Conservation (phyloP, 2,888 invertebrate species). For the Aricia artaxerxes region DNA sequence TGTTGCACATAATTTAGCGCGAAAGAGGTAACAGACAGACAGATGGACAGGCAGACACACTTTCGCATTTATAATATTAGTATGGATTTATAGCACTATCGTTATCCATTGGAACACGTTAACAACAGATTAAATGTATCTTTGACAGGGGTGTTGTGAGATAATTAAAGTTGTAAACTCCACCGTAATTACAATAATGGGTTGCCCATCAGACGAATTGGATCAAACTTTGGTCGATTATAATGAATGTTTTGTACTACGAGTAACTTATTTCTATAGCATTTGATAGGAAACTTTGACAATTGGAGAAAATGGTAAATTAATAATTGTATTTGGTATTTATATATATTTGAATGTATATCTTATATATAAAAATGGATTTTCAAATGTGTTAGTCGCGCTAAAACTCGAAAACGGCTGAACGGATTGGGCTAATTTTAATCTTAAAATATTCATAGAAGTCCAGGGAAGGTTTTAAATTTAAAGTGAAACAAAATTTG, state of each 20-base stretch:
- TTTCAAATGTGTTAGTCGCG: no score
- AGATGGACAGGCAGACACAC: no score
- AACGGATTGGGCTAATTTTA: no score
- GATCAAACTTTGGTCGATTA: slow-evolving; percentile 61
- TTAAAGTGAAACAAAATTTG: no score
- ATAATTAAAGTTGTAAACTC: slow-evolving; percentile 57
- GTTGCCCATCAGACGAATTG: slow-evolving; percentile 69
- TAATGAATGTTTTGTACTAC: slow-evolving; percentile 56
- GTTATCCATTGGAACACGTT: background rate
- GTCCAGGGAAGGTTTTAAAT: no score
- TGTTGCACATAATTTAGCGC: no score
- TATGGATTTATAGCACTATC: background rate
- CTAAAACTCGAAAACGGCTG: no score
- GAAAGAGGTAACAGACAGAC: no score
- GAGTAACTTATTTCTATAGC: slow-evolving; percentile 47
- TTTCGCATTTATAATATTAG: no score
- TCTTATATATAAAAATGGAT: no score
- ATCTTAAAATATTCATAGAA: no score
- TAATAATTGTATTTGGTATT: background rate
- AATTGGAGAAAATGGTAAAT: background rate
- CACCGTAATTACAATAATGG: slow-evolving; percentile 71
- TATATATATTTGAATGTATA: no score
- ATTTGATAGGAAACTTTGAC: slow-evolving; percentile 31
- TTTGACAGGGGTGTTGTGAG: slow-evolving; percentile 16
- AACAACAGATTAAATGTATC: slow-evolving; percentile 7